Conservation (phyloP, 2,888 invertebrate species). For the Plagodis dolabraria region DNA sequence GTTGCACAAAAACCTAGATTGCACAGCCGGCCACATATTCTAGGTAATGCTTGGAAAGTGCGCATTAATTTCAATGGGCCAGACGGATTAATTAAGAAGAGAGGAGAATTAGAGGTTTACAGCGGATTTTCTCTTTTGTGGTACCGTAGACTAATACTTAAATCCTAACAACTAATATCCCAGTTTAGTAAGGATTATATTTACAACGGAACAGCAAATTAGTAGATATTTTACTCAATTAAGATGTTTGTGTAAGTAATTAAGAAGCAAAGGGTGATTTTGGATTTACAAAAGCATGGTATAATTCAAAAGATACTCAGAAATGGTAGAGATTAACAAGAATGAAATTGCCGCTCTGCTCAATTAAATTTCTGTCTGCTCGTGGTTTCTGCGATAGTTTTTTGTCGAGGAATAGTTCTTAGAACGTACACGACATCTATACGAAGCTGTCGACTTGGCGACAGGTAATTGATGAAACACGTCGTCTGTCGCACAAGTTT, state of each 20-base stretch:
- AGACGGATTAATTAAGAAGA: conserved; percentile 25
- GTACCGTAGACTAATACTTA: neutral
- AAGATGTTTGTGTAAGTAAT: no score
- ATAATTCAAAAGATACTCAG: no score
- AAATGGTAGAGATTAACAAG: no score
- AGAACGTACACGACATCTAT: conserved; percentile 25
- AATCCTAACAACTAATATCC: conserved; percentile 1
- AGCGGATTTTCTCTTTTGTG: conserved; percentile 2
- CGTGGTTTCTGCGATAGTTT: conserved; percentile 22
- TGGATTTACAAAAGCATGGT: no score
- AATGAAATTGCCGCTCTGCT: no score
- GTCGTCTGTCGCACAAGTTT: conserved; percentile 22
- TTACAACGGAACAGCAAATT: no score
- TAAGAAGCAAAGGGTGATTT: no score
- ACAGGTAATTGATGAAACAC: conserved; percentile 30
- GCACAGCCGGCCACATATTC: conserved; percentile 30
- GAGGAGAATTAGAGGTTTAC: conserved; percentile 12
- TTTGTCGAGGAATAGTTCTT: conserved; percentile 21
- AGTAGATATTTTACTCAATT: no score
- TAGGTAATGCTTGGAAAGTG: conserved; percentile 33
- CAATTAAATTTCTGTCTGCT: conserved; percentile 11
- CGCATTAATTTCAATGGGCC: conserved; percentile 26
- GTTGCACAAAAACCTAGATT: conserved; percentile 37
- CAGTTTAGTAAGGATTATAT: no score
- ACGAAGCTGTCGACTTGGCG: conserved; percentile 10